Base-by-base conservation (phyloP, 1,140 invertebrate genomes). In the Bilobella aurantiaca region DNA sequence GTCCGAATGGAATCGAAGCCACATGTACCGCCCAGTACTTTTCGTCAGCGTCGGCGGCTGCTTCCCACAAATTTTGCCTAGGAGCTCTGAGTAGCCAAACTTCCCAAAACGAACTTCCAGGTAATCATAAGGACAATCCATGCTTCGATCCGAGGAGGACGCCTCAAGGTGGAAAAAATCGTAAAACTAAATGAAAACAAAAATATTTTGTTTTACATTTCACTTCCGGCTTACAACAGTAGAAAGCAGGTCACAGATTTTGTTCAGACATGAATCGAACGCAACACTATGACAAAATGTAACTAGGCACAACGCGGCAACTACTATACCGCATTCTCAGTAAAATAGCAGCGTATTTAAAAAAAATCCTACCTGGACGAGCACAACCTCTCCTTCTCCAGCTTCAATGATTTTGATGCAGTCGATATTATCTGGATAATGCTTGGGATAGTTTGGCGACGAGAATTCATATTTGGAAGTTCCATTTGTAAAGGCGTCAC, bases 1-100 rank as follows among this genome's bases (percentile, higher is more conserved):
- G 73, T 95, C 91, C 1, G 89, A 90, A 62, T 83, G 83, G 78
- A 95, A 95, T 56, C 85, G 81, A 16, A 93, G 78, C 90, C 90
- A 93, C 28, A 95, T 81, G 75, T 86, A 85, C 18, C 87, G 80
- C 49, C 86, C 85, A 46, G 84, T 83, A 2, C 89, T 91, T 29
- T 82, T 84, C 67, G 93, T 83, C 74, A 87, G 82, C 1, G 85
- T 84, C 5, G 91, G 91, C 74, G 89, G 91, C 60, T 83, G 80
- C 23, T 82, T 81, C 34, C 89, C 90, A 73, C 91, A 94, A 74
- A 81, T 90, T 69, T 80, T 82, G 0, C 83, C 84, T 29, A 83
- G 76, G 56, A 88, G 74, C 8, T 81, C 77, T 34, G 88, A 89
- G 77, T 87, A 93, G 0, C 89, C 90, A 72, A 90, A 86, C n/a